Evolutionary conservation across 1,140 invertebrate genomes (phyloP).

Genomic region (Bactericera cockerelli): DNA sequence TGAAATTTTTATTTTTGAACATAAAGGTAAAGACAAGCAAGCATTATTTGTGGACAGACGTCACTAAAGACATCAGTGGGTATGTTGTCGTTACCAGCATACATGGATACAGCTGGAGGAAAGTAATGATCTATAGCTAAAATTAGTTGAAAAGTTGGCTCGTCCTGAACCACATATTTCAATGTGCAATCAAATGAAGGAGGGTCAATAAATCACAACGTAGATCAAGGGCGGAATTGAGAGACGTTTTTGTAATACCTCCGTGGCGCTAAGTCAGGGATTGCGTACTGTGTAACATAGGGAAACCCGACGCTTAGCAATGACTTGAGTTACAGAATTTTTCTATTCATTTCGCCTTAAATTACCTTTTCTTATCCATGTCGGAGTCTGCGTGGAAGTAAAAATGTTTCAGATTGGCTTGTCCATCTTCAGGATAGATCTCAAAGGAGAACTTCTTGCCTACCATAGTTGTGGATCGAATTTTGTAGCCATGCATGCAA

Average conservation of each 20-base stretch:
- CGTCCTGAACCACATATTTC: too few relatives aligned
- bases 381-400: conserved; percentile 88
- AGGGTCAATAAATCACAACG: too few relatives aligned
- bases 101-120: neutral
- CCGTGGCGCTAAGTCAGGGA: too few relatives aligned
- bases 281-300: too few relatives aligned
- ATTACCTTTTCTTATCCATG: conserved; percentile 83
- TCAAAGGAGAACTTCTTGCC: conserved; percentile 82
- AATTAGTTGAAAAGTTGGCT: too few relatives aligned
- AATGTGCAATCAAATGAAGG: too few relatives aligned
- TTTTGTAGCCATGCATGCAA: conserved; percentile 85
- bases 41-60: neutral
- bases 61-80: neutral
- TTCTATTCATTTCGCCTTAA: too few relatives aligned
- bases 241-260: too few relatives aligned
- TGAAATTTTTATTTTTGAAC: neutral
- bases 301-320: too few relatives aligned
- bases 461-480: conserved; percentile 56
- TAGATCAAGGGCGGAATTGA: too few relatives aligned
- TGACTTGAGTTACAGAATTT: too few relatives aligned
- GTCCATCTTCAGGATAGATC: conserved; percentile 61
- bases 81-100: neutral
- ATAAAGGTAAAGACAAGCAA: neutral
- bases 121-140: too few relatives aligned
- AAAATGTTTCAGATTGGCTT: conserved; percentile 63